phyloP scores from a whole-genome alignment of 2,888 invertebrate species.

The Caenorhabditis zanzibari region DNA sequence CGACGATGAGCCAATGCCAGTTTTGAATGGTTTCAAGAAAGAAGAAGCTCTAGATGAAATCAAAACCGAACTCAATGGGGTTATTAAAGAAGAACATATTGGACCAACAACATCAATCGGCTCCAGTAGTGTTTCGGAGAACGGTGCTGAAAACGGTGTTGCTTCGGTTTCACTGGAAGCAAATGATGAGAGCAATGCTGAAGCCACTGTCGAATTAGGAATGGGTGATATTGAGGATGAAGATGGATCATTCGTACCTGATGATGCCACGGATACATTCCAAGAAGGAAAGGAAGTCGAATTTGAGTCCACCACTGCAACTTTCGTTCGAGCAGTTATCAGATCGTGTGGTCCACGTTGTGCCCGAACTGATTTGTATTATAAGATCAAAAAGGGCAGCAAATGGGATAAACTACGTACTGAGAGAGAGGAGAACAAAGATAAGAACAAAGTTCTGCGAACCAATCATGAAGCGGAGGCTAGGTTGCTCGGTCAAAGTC shows the following conservation, averaged over 20 bases:
- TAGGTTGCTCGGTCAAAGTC: conserved; percentile 5
- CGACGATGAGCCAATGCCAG: conserved; percentile 54
- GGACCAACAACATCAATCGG: neutral
- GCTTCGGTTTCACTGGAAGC: neutral
- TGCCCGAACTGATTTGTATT: conserved; percentile 49
- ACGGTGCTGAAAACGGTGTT: neutral
- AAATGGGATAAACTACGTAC: conserved; percentile 13
- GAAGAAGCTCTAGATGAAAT: conserved; percentile 40
- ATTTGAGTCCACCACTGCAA: conserved; percentile 39
- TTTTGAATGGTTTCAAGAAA: conserved; percentile 49
- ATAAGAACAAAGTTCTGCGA: conserved; percentile 26
- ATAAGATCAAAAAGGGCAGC: conserved; percentile 35
- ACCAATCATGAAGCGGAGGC: conserved; percentile 12
- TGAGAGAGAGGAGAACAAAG: conserved; percentile 34
- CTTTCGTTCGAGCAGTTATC: conserved; percentile 35
- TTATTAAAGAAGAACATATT: neutral
- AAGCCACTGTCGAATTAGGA: neutral
- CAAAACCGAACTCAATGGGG: conserved; percentile 42
- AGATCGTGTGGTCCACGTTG: conserved; percentile 55
- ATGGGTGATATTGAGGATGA: conserved; percentile 4
- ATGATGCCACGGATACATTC: conserved; percentile 20
- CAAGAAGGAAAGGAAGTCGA: conserved; percentile 22
- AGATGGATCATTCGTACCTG: conserved; percentile 27
- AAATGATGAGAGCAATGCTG: neutral
- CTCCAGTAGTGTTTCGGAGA: neutral